phyloP scores from a whole-genome alignment of 2,797 vertebrate species.

The Anabacerthia variegaticeps region DNA sequence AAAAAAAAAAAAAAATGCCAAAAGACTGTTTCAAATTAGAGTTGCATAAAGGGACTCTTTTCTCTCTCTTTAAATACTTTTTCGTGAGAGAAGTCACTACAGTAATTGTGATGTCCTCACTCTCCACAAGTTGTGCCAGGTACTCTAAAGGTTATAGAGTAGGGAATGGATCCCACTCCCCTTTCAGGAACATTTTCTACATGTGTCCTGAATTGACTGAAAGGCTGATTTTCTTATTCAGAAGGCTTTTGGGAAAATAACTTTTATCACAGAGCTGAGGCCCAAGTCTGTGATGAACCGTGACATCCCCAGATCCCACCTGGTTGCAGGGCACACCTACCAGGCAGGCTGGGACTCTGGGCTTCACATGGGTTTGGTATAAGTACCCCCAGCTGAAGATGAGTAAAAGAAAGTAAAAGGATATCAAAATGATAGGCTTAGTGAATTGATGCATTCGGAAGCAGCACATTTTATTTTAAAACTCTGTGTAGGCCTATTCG shows the following conservation, averaged over 20 bases:
- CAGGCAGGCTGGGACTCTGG: neutral
- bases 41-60: neutral
- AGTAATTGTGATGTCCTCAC: neutral
- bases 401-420: neutral
- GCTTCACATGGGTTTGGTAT: neutral
- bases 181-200: neutral
- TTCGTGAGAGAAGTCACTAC: neutral
- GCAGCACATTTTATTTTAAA: neutral
- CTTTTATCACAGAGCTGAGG: neutral
- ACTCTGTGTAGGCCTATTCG: neutral
- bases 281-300: neutral
- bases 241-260: neutral
- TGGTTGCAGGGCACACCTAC: neutral
- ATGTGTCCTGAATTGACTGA: neutral
- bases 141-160: neutral
- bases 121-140: neutral
- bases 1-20: neutral
- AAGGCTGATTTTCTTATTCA: neutral
- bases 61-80: neutral
- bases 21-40: neutral
- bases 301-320: neutral
- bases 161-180: neutral
- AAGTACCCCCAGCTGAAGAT: neutral
- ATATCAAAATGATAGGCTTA: rapidly evolving
- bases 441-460: neutral